A percentile compares a stretch with the other conserved stretches of the same genome.
Conservation (phyloP, 2,888 invertebrate species). For the Meandrusa payeni region DNA sequence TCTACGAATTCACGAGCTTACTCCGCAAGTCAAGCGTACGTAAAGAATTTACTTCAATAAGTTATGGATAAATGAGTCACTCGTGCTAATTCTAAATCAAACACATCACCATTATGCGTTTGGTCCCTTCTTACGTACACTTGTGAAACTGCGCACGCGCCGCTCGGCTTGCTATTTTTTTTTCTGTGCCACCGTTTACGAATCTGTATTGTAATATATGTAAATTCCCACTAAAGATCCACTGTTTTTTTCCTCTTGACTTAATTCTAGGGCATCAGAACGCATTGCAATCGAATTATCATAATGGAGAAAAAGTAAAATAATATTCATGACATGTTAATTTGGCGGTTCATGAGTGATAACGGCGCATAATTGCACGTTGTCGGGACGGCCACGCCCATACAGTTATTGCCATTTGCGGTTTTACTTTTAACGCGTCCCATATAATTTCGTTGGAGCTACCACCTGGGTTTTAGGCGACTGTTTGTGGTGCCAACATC, state of each 20-base stretch:
- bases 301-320: constrained; percentile 72
- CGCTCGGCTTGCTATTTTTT: constrained; percentile 19
- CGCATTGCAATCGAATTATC: constrained; percentile 60
- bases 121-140: constrained; percentile 10
- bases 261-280: constrained; percentile 64
- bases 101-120: constrained; percentile 14
- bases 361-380: constrained; percentile 66
- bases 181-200: constrained; percentile 7
- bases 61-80: constrained; percentile 11
- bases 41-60: no score
- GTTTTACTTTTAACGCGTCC: constrained; percentile 19
- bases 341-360: constrained; percentile 62
- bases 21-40: no score
- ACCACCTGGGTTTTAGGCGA: neutral
- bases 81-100: constrained; percentile 5
- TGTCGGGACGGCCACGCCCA: constrained; percentile 28
- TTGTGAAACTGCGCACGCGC: constrained; percentile 17
- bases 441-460: constrained; percentile 5
- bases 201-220: constrained; percentile 36
- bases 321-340: constrained; percentile 72
- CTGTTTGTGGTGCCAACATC: constrained; percentile 10
- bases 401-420: constrained; percentile 23
- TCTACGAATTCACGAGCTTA: no score
- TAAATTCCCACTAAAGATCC: constrained; percentile 21
- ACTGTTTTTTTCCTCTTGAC: constrained; percentile 54